Evolutionary conservation across 2,797 vertebrate genomes (phyloP).

Genomic region (Arrhamphus sclerolepis): DNA sequence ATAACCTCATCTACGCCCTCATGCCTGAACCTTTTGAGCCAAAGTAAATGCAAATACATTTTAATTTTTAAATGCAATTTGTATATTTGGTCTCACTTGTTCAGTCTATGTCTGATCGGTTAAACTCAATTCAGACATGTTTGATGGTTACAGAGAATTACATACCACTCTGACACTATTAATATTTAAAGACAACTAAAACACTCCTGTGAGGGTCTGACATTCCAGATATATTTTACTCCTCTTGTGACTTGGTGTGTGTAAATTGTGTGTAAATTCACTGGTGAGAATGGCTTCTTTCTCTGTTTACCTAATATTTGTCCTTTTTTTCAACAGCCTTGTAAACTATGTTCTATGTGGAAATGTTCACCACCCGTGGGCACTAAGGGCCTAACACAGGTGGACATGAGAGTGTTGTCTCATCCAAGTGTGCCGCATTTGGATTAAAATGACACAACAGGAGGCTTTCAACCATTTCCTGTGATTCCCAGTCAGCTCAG

Average conservation of each 20-base stretch:
- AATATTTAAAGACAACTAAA: constrained; percentile 51
- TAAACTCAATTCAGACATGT: too few species aligned
- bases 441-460: constrained; percentile 63
- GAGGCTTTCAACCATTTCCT: constrained; percentile 69
- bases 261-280: constrained; percentile 45
- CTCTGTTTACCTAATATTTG: constrained; percentile 23
- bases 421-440: constrained; percentile 29
- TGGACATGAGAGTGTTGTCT: constrained; percentile 13
- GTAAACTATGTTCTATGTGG: not conserved
- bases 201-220: constrained; percentile 43
- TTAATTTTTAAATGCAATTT: too few species aligned
- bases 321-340: constrained; percentile 13
- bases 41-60: too few species aligned
- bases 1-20: too few species aligned
- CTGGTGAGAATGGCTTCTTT: not conserved
- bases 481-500: constrained; percentile 67
- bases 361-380: constrained; percentile 4
- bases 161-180: constrained; percentile 35
- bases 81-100: too few species aligned
- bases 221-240: constrained; percentile 50
- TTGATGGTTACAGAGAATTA: constrained; percentile 39
- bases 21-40: too few species aligned
- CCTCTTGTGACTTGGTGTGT: constrained; percentile 49
- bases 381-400: constrained; percentile 18
- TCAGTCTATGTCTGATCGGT: too few species aligned